Conservation (phyloP, 2,797 vertebrate genomes). For the Scomberomorus guttatus region DNA sequence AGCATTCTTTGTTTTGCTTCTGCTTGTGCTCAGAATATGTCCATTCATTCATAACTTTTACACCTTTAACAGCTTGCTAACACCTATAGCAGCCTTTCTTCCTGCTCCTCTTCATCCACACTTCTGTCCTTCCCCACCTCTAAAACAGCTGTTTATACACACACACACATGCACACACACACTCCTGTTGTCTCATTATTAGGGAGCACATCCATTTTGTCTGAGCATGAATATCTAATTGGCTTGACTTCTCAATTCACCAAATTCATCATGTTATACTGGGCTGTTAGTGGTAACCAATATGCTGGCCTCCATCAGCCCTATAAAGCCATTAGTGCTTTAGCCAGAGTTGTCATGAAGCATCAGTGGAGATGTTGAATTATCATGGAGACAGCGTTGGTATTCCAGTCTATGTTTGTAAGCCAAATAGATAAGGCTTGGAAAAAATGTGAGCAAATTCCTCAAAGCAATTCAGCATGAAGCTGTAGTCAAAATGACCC, state of each 20-base stretch:
- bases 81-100: constrained; percentile 2
- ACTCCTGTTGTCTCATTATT: constrained; percentile 65
- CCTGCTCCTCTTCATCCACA: not conserved
- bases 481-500: not conserved
- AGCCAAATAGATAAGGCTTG: not conserved
- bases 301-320: constrained; percentile 67
- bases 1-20: not conserved
- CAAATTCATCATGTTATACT: constrained; percentile 83
- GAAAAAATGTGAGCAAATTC: constrained; percentile 29
- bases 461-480: not conserved
- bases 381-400: constrained; percentile 24
- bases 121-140: constrained; percentile 6
- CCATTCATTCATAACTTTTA: constrained; percentile 28
- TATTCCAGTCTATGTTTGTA: not conserved
- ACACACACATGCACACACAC: constrained; percentile 63
- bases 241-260: constrained; percentile 70
- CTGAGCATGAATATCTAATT: constrained; percentile 84
- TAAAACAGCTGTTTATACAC: constrained; percentile 46
- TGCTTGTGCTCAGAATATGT: not conserved
- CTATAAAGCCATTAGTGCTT: constrained; percentile 49
- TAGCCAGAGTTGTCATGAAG: constrained; percentile 36
- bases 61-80: constrained; percentile 27
- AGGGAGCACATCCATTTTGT: constrained; percentile 79
- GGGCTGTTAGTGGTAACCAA: constrained; percentile 79
- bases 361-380: constrained; percentile 40